These are phyloP conservation scores for Meloidogyne chitwoodi DNA, from an alignment of 1,140 invertebrate genomes.

Conservation along the genomic window DNA sequence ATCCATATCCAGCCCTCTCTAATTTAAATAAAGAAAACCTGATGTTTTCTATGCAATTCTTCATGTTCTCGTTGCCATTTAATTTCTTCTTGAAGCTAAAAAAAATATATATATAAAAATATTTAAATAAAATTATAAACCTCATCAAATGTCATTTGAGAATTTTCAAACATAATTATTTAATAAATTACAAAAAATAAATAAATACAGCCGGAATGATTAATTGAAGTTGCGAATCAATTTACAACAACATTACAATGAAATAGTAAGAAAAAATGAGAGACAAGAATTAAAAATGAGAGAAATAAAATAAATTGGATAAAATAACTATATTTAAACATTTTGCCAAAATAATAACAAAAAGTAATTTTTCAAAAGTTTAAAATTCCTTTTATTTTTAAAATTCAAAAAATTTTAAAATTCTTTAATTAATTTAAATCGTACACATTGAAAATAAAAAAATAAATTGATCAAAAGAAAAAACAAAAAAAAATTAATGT, in stretches of 20 bases:
- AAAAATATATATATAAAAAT: background rate
- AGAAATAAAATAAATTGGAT: too few species aligned
- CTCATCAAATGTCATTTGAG: conserved; percentile 1
- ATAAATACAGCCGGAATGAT: background rate
- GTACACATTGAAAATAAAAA: too few species aligned
- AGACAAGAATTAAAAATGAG: too few species aligned
- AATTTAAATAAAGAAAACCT: conserved; percentile 11
- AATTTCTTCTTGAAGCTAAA: conserved; percentile 46
- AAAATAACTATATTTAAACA: too few species aligned
- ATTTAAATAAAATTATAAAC: background rate
- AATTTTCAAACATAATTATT: background rate
- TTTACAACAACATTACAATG: background rate
- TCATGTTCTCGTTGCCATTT: conserved; percentile 54
- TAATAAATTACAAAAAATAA: background rate
- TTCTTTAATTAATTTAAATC: too few species aligned
- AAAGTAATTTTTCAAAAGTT: too few species aligned
- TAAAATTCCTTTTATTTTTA: too few species aligned
- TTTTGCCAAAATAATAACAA: too few species aligned
- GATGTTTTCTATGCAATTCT: conserved; percentile 52
- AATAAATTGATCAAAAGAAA: background rate
- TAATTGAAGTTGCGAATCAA: background rate
- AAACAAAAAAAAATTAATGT: background rate
- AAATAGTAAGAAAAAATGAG: too few species aligned
- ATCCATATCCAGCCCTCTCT: too few species aligned
- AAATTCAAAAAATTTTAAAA: too few species aligned